phyloP scores from a whole-genome alignment of 2,888 invertebrate genomes.

The Lasioglossum zephyrum region DNA sequence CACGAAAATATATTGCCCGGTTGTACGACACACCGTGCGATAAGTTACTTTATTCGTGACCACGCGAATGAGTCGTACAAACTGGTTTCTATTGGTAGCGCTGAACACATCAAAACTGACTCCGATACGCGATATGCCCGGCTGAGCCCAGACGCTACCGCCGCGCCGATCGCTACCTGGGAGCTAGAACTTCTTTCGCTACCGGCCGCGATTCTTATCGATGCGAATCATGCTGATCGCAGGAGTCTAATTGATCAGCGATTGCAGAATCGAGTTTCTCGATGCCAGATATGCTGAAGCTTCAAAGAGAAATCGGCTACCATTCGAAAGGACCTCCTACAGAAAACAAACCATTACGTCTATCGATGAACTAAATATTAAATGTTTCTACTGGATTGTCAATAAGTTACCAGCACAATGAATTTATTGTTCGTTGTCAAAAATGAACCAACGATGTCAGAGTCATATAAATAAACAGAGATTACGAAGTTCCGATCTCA shows the following conservation, averaged over 20 bases:
- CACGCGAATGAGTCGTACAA: constrained; percentile 59
- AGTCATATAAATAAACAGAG: no score
- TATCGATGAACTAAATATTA: neutral
- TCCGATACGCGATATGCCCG: constrained; percentile 32
- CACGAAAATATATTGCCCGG: constrained; percentile 60
- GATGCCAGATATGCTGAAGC: neutral
- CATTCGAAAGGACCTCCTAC: neutral
- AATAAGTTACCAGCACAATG: no score
- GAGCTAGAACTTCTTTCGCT: neutral
- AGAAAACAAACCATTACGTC: neutral
- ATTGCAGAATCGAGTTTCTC: neutral
- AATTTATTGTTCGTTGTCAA: no score
- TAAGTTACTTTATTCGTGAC: constrained; percentile 65
- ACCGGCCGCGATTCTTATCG: neutral
- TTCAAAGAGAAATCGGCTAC: neutral
- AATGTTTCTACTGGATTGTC: neutral
- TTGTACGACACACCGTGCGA: constrained; percentile 55
- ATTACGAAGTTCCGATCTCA: no score
- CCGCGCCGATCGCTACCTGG: neutral
- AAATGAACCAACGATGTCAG: no score
- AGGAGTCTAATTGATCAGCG: neutral
- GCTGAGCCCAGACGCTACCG: constrained; percentile 1
- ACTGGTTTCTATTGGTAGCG: constrained; percentile 55
- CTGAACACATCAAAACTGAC: constrained; percentile 40
- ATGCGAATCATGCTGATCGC: neutral